Conservation (phyloP, 1,140 invertebrate genomes). For the Hyphantria cunea region DNA sequence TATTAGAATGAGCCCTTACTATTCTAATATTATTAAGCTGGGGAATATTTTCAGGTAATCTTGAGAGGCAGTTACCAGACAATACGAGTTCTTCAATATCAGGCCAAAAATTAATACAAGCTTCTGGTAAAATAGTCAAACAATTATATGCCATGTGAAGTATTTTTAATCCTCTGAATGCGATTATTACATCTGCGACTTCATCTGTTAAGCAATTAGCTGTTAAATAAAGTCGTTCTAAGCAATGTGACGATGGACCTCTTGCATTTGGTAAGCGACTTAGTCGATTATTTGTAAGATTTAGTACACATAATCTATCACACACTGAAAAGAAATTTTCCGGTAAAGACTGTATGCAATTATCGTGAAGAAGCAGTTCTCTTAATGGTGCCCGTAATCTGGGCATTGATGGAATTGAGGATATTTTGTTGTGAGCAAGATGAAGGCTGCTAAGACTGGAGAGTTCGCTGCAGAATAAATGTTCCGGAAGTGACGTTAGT, state of each 20-base stretch:
- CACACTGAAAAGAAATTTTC: constrained; percentile 89
- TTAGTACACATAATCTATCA: constrained; percentile 87
- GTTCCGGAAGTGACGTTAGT: constrained; percentile 86
- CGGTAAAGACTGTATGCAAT: constrained; percentile 87
- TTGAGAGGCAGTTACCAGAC: constrained; percentile 90
- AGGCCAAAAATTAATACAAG: constrained; percentile 88
- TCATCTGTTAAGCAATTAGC: constrained; percentile 90
- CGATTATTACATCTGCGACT: constrained; percentile 86
- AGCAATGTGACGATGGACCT: constrained; percentile 82
- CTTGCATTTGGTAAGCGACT: constrained; percentile 84
- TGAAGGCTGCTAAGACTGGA: constrained; percentile 87
- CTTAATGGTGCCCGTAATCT: constrained; percentile 85
- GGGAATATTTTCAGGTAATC: constrained; percentile 89
- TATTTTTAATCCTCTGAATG: constrained; percentile 85
- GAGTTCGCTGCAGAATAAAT: constrained; percentile 88
- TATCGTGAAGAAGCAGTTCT: constrained; percentile 89
- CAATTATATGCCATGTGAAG: constrained; percentile 91
- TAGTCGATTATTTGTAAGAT: constrained; percentile 90
- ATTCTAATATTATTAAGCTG: constrained; percentile 87
- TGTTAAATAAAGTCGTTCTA: constrained; percentile 89
- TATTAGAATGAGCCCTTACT: constrained; percentile 91
- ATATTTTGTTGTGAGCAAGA: constrained; percentile 89
- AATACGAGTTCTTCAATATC: constrained; percentile 91
- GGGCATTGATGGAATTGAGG: constrained; percentile 86
- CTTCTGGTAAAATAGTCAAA: constrained; percentile 87